Evolutionary conservation across 1,140 invertebrate species (phyloP), one percentile per base, ranked within the genome.

Genomic region (Calephelis virginiensis): DNA sequence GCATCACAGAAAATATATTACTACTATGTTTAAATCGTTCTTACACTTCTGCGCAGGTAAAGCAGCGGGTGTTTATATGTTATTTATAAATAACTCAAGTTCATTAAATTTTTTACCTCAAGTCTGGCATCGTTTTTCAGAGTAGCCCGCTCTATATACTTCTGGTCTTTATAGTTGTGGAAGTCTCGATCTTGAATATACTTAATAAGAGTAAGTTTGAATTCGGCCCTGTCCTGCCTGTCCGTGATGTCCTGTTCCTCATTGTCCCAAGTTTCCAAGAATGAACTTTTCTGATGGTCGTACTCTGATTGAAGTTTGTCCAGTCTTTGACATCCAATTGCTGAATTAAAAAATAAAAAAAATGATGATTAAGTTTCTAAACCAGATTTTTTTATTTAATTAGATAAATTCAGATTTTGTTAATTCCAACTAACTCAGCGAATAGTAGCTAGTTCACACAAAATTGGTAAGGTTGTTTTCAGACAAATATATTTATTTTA

Each of bases 301-400:
- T 94, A 95, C 69, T 89, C 90, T 4, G 88, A 68, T 64, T 93
- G 90, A 5, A 95, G 83, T 63, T 93, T 92, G 68, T 92, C 85
- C 1, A 94, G 83, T 17, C 86, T 72, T 72, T 82, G 79, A 1
- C 77, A 70, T 8, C 86, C 88, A 14, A 91, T 81, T 63, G 68
- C 88, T 91, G 60, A 13, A 71, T 61, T 13, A 67, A 17, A 38
- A 56, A 59, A 50, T 2, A 9, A 28, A 28, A 28, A 4, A 2
- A 28, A 28, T 28, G 28, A 1, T 4, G 1, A 28, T 28, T 28
- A 4, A 28, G 28, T 28, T 28, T 17, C 0, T 3, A 17, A 17
- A 17, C 17, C 17, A 17, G 17, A 17, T 17, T 0, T 3, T 17
- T 17, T 17, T 17, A 1, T 17, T 17, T 17, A 17, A 1, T 17